phyloP scores from a whole-genome alignment of 2,888 invertebrate species.

The Laspeyria flexula region DNA sequence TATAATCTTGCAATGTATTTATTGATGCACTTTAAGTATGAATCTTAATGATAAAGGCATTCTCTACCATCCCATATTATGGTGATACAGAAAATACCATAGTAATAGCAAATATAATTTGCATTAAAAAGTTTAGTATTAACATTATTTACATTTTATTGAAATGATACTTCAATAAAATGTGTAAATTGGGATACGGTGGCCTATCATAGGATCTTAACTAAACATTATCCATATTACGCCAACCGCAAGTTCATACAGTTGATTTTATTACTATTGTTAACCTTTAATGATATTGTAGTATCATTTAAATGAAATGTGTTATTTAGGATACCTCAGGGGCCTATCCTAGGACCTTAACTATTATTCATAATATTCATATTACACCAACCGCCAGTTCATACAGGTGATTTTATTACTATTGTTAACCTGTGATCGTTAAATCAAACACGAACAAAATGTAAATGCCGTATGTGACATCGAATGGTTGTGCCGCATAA shows the following conservation, averaged over 20 bases:
- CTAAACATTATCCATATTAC: background rate
- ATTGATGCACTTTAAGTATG: too few relatives aligned
- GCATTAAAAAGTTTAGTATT: too few relatives aligned
- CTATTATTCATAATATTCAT: background rate
- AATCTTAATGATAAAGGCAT: too few relatives aligned
- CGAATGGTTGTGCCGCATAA: background rate
- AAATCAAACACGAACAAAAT: slow-evolving; percentile 9
- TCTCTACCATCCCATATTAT: too few relatives aligned
- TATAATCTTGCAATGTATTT: background rate
- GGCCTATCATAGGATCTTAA: background rate
- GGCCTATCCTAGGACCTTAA: background rate
- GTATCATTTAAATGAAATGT: too few relatives aligned
- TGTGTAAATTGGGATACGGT: background rate
- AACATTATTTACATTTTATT: too few relatives aligned
- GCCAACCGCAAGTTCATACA: background rate
- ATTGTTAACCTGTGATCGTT: slow-evolving; percentile 3
- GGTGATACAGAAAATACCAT: too few relatives aligned
- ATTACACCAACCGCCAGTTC: background rate
- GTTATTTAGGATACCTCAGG: slow-evolving; percentile 1
- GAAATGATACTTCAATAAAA: too few relatives aligned
- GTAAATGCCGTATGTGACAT: slow-evolving; percentile 3
- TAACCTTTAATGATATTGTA: too few relatives aligned
- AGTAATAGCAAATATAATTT: too few relatives aligned
- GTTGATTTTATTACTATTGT: too few relatives aligned
- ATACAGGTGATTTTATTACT: slow-evolving; percentile 4